A percentile compares a stretch with the other conserved stretches of the same genome.
These are phyloP conservation scores for Crotalus tigris DNA, from an alignment of 2,113 vertebrate genomes.

Conservation along the genomic window DNA sequence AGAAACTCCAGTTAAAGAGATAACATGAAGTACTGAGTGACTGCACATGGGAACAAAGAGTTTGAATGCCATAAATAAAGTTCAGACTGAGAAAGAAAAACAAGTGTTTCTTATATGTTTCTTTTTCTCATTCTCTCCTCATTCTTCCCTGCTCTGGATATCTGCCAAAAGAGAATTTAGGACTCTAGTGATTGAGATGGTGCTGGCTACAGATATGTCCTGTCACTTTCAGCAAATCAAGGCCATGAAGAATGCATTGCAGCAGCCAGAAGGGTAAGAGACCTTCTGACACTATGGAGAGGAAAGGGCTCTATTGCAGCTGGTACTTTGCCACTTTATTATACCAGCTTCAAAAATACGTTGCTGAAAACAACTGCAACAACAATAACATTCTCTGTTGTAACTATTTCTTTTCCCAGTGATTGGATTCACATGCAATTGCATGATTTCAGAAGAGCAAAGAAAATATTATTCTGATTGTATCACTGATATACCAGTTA, in stretches of 20 bases:
- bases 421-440: constrained; percentile 12
- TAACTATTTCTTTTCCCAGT: constrained; percentile 32
- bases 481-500: neutral
- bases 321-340: constrained; percentile 24
- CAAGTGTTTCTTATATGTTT: constrained; percentile 38
- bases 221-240: constrained; percentile 99
- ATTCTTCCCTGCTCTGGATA: constrained; percentile 8
- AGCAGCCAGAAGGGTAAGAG: constrained; percentile 95
- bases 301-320: constrained; percentile 21
- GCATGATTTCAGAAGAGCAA: neutral
- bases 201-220: constrained; percentile 97
- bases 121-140: constrained; percentile 50
- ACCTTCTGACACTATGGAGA: neutral
- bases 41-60: constrained; percentile 10
- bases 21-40: constrained; percentile 24
- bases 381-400: constrained; percentile 4
- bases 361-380: neutral
- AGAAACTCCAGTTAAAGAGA: constrained; percentile 9
- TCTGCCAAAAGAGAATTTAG: constrained; percentile 84
- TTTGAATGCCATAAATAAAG: constrained; percentile 47
- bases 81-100: constrained; percentile 42
- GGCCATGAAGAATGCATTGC: constrained; percentile 94
- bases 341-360: constrained; percentile 24
- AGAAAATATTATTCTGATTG: neutral
- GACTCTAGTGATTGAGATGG: constrained; percentile 95